Conservation (phyloP, 2,888 invertebrate genomes). For the Pseudolycoriella hygida region DNA sequence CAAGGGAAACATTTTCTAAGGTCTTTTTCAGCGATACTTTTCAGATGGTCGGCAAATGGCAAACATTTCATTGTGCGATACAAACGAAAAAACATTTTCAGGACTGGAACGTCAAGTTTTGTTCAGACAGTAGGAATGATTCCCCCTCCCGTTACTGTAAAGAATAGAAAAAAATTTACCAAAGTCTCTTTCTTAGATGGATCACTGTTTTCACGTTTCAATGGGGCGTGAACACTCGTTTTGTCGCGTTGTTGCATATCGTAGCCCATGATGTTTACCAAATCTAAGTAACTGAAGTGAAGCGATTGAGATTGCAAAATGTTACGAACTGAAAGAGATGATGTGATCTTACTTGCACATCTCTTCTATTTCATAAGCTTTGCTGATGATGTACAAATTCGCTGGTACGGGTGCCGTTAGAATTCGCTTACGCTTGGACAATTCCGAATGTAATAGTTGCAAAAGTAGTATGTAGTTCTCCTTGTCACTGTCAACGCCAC, state of each 20-base stretch:
- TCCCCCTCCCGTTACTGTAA: too few relatives aligned
- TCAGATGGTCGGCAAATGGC: too few relatives aligned
- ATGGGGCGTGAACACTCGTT: slow-evolving; percentile 28
- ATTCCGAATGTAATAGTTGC: slow-evolving; percentile 23
- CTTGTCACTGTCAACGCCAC: slow-evolving; percentile 26
- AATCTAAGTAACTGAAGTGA: slow-evolving; percentile 21
- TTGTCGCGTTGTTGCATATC: slow-evolving; percentile 25
- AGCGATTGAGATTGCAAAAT: slow-evolving; percentile 18
- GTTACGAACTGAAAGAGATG: too few relatives aligned
- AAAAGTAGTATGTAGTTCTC: slow-evolving; percentile 27
- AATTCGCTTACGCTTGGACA: slow-evolving; percentile 24
- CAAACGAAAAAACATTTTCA: too few relatives aligned
- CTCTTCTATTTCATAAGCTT: slow-evolving; percentile 27
- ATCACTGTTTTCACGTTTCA: slow-evolving; percentile 15
- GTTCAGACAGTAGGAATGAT: too few relatives aligned
- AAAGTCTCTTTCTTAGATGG: slow-evolving; percentile 9
- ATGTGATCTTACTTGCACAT: slow-evolving; percentile 21
- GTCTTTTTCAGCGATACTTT: too few relatives aligned
- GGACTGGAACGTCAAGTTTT: too few relatives aligned
- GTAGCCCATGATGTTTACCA: slow-evolving; percentile 33
- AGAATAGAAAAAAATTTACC: slow-evolving; percentile 1
- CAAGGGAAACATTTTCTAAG: too few relatives aligned
- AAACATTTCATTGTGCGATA: too few relatives aligned
- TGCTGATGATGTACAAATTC: slow-evolving; percentile 18
- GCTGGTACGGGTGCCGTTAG: slow-evolving; percentile 32